Evolutionary conservation across 2,888 invertebrate genomes (phyloP), one percentile per base, ranked within the genome.

Genomic region (Himalopsyche japonica): DNA sequence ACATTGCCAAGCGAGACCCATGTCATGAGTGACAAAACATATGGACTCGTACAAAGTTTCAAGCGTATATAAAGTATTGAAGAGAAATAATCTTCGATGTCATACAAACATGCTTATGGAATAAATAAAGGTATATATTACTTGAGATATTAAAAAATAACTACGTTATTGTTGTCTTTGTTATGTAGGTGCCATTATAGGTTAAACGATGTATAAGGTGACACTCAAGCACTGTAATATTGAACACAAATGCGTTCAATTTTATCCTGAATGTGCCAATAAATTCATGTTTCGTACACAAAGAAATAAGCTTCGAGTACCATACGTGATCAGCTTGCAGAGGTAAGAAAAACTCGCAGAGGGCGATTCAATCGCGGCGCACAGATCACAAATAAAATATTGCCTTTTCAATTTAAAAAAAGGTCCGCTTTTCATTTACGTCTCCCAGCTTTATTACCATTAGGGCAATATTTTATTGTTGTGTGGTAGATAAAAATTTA

Each of bases 211-310:
- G 24, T 8, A 57, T 57, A 57, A 20, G 57, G 57, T 57, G 57
- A 57, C 57, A 57, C 20, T 57, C 57, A 57, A 57, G 57, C 57
- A 57, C 20, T 57, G 57, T 57, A 20, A 57, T 57, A 57, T 57
- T 57, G 57, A 57, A 57, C 57, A 57, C 57, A 57, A 57, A 57
- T 57, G 57, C 57, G 57, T 57, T 24, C 57, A n/a, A 57, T 57
- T 57, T 57, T 57, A 57, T 57, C 57, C 57, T 82, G 86, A 84
- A 84, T 82, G 84, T 82, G 78, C 82, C 86, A 84, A 86, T 86
- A 84, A 84, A 84, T 86, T 84, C 82, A 86, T 86, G 82, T 86
- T 82, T 86, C 83, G 82, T 77, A 84, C 82, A 86, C 82, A 86
- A 84, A 86, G 86, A 84, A 86, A 86, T 86, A 86, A 86, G 84